These are phyloP conservation scores for Thunnus maccoyii DNA, from an alignment of 2,113 vertebrate genomes.

Conservation along the genomic window DNA sequence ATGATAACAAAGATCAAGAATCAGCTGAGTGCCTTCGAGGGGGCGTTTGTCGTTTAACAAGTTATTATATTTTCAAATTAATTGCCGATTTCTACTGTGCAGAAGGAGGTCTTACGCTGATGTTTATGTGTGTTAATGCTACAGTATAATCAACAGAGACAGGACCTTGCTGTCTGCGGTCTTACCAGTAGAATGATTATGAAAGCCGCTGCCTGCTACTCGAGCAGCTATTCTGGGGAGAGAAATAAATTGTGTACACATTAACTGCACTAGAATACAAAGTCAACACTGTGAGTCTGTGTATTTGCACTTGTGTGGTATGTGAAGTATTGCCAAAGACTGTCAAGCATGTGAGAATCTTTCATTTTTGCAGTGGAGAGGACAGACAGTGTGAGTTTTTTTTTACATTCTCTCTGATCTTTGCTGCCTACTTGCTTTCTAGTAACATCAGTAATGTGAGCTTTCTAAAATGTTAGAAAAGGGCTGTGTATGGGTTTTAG, in stretches of 20 bases:
- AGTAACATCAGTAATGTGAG: slow-evolving; percentile 12
- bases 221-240: slow-evolving; percentile 31
- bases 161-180: slow-evolving; percentile 42
- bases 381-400: not conserved
- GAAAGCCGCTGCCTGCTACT: slow-evolving; percentile 28
- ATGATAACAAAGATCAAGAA: slow-evolving; percentile 5
- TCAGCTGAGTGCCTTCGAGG: slow-evolving; percentile 10
- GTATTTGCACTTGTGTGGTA: slow-evolving; percentile 37
- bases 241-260: slow-evolving; percentile 54
- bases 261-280: slow-evolving; percentile 44
- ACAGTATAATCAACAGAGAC: slow-evolving; percentile 21
- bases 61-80: slow-evolving; percentile 23
- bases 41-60: slow-evolving; percentile 18
- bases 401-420: slow-evolving; percentile 16
- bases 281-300: slow-evolving; percentile 39
- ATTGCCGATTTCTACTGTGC: slow-evolving; percentile 10
- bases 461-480: not conserved
- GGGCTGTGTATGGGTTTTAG: not conserved
- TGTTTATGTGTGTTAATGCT: slow-evolving; percentile 23
- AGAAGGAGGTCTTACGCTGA: not conserved
- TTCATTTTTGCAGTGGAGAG: slow-evolving; percentile 19
- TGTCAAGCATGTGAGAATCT: slow-evolving; percentile 22
- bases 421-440: slow-evolving; percentile 25
- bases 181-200: slow-evolving; percentile 26
- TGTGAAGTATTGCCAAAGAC: slow-evolving; percentile 41